Evolutionary conservation across 2,113 vertebrate species (phyloP).

Genomic region (Cyanoramphus novaezelandiae): DNA sequence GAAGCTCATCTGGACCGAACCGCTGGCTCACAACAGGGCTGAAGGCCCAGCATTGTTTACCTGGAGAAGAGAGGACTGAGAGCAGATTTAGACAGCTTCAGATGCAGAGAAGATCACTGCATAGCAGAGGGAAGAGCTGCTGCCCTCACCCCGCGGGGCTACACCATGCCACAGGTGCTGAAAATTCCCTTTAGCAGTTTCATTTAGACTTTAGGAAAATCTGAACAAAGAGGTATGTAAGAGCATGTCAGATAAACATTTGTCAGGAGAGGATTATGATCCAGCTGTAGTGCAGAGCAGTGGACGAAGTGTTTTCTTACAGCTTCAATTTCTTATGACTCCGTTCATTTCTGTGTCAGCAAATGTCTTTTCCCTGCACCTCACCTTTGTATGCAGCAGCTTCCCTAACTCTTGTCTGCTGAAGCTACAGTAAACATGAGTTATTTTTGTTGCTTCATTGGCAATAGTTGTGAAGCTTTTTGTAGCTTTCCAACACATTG

Average conservation of each 20-base stretch:
- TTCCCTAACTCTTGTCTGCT: neutral
- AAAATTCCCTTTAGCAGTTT: neutral
- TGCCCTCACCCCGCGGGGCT: neutral
- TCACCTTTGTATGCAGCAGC: neutral
- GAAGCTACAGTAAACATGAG: neutral
- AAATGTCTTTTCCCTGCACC: neutral
- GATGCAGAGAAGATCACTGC: rapidly evolving
- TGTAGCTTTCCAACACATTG: rapidly evolving
- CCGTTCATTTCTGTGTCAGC: neutral
- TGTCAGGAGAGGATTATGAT: neutral
- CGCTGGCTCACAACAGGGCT: neutral
- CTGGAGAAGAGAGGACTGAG: neutral
- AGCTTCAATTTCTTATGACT: rapidly evolving
- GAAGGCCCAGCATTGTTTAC: neutral
- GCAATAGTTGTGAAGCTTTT: rapidly evolving
- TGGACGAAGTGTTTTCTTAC: neutral
- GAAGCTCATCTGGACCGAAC: rapidly evolving
- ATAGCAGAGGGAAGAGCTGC: neutral
- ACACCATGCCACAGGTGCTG: neutral
- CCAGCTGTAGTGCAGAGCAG: neutral
- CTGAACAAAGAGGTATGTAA: neutral
- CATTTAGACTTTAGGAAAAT: neutral
- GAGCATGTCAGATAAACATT: neutral
- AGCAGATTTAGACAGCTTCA: neutral
- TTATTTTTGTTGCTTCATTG: neutral